phyloP scores from a whole-genome alignment of 2,888 invertebrate genomes.

The Neoascia interrupta region DNA sequence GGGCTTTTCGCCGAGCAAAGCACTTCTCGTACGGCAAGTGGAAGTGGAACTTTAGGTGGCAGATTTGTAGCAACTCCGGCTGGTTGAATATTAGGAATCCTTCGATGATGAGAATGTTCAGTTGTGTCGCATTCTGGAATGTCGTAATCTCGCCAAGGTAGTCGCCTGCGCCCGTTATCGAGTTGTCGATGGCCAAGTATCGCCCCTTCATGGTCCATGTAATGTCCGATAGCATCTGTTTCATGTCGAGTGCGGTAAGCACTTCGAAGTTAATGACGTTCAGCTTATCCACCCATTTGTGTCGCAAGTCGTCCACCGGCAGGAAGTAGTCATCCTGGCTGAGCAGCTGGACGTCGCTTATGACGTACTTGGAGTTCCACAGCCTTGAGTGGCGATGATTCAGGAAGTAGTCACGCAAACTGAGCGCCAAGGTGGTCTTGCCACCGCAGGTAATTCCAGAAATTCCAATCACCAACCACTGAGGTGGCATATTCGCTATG shows the following conservation, averaged over 20 bases:
- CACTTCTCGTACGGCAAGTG: slow-evolving; percentile 86
- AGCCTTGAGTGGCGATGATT: slow-evolving; percentile 74
- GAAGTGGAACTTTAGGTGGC: slow-evolving; percentile 87
- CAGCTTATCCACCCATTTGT: slow-evolving; percentile 83
- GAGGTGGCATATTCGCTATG: slow-evolving; percentile 76
- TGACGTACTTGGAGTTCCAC: slow-evolving; percentile 76
- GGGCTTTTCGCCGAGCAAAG: slow-evolving; percentile 81
- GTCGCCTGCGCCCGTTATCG: slow-evolving; percentile 16
- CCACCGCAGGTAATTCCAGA: slow-evolving; percentile 92
- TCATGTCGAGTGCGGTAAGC: slow-evolving; percentile 86
- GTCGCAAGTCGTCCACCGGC: slow-evolving; percentile 84
- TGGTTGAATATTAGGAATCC: slow-evolving; percentile 89
- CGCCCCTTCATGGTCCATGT: slow-evolving; percentile 76
- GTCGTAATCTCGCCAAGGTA: slow-evolving; percentile 42
- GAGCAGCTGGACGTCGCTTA: slow-evolving; percentile 81
- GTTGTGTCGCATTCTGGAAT: slow-evolving; percentile 73
- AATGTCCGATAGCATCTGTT: slow-evolving; percentile 84
- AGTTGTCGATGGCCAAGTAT: slow-evolving; percentile 70
- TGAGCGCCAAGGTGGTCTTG: slow-evolving; percentile 86
- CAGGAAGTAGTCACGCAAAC: slow-evolving; percentile 80
- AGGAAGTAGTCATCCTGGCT: slow-evolving; percentile 90
- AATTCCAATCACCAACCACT: slow-evolving; percentile 85
- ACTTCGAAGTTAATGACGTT: slow-evolving; percentile 89
- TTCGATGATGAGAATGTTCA: slow-evolving; percentile 85
- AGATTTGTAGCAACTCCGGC: slow-evolving; percentile 84